Evolutionary conservation across 2,888 invertebrate species (phyloP).

Genomic region (Adineta ricciae): DNA sequence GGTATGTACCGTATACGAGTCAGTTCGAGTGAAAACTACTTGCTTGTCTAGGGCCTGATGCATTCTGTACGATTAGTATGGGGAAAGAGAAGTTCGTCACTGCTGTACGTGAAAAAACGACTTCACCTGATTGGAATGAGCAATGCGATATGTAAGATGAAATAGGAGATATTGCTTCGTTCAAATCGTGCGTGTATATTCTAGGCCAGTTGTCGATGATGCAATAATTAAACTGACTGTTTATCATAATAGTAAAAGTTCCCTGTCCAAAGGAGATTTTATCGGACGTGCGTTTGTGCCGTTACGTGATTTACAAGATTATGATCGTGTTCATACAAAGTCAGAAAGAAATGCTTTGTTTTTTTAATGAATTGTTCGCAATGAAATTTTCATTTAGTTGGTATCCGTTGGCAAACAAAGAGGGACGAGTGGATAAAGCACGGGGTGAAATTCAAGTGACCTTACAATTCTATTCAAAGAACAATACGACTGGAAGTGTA

Average conservation of each 20-base stretch:
- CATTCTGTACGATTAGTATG: conserved; percentile 79
- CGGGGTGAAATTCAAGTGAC: conserved; percentile 46
- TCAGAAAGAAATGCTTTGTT: no score
- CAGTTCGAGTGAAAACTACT: neutral
- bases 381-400: conserved; percentile 47
- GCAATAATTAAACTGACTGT: conserved; percentile 29
- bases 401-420: conserved; percentile 64
- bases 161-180: conserved; percentile 36
- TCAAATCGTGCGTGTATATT: neutral
- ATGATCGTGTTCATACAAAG: neutral
- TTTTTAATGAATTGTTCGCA: neutral
- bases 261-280: conserved; percentile 29
- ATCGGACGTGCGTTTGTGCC: conserved; percentile 3
- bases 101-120: conserved; percentile 77
- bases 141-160: conserved; percentile 77
- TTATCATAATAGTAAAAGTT: conserved; percentile 23
- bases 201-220: neutral
- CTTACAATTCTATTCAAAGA: conserved; percentile 43
- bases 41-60: neutral
- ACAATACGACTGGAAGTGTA: conserved; percentile 29
- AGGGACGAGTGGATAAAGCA: conserved; percentile 54
- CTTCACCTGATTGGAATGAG: conserved; percentile 79
- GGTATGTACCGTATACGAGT: neutral
- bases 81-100: conserved; percentile 95
- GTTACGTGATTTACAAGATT: neutral